Evolutionary conservation across 2,113 vertebrate genomes (phyloP), one percentile per base, ranked within the genome.

Genomic region (Hystrix cristata): DNA sequence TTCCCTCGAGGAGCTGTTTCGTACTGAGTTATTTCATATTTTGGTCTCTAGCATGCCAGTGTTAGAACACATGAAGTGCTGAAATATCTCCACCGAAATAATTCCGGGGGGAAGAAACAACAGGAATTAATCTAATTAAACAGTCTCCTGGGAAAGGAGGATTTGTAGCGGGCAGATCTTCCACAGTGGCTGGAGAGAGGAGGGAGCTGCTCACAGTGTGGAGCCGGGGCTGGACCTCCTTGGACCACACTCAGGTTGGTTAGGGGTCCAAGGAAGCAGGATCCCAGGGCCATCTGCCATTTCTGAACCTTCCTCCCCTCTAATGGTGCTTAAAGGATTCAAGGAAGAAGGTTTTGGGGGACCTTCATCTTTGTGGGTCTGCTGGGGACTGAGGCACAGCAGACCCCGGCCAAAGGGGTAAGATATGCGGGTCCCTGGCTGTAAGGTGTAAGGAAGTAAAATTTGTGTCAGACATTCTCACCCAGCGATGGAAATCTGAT

Each of bases 21-120:
- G 76, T 87, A 80, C 90, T 76, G 51, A 67, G 69, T 67, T 96
- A 51, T 72, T 95, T 95, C 80, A 67, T 92, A 91, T 91, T 93
- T 84, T 15, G 6, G 31, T 84, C 83, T 87, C 51, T 43, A 34
- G 65, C 60, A 86, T 93, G 78, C 57, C 43, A 65, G 4, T 46
- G 27, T 85, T 84, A 69, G 71, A 91, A 87, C 38, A 74, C 87
- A 65, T 74, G 31, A 85, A 65, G 11, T 88, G 59, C 51, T 96
- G 67, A 86, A 65, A 34, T 90, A 64, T 95, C 31, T 72, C 67
- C 80, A 78, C 62, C 21, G 85, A 93, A 97, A 95, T 92, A 95
- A 94, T 94, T 76, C 93, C 81, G 69, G 10, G 19, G 46, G 23
- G 9, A 43, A 51, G 55, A 82, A 38, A 34, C 53, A 80, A 34